Evolutionary conservation across 1,140 invertebrate species (phyloP), one percentile per base, ranked within the genome.

Genomic region (Papilio dardanus): DNA sequence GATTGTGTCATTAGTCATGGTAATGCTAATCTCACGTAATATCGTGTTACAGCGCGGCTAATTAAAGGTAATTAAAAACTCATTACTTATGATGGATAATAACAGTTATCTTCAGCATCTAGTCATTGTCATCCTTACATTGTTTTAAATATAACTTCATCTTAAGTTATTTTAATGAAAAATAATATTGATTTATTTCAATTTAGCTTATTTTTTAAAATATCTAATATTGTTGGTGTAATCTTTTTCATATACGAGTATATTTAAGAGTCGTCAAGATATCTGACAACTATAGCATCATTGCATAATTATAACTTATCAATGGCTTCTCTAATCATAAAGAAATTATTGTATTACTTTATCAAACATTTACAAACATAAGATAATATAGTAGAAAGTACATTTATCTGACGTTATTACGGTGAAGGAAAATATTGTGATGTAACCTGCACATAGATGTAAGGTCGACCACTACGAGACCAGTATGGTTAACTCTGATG

Each of bases 11-110:
- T 62, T 10, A 28, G 1, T 58, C 24, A 30, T 28, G 2, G 21
- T 5, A 62, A 30, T 14, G 54, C 24, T 62, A 28, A 28, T 62
- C 24, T 62, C 54, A 62, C 54, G 54, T 62, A 62, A 28, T 62
- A 28, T 28, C 24, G 24, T 62, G 12, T 62, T 28, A 58, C 54
- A 62, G 0, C 12, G 54, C 14, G 24, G 54, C n/a, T 62, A 28
- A 62, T 30, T 30, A 62, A 12, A 0, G 3, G 21, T 28, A 30
- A 30, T 62, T 62, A 62, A 62, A 62, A 14, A 28, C 24, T 24
- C 14, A 62, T 28, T 62, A 62, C 12, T 14, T 28, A 28, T 62
- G 54, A 62, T 28, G 21, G 12, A 62, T 62, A 62, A 28, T 62
- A 24, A 28, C 54, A 30, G 30, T 50, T 24, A 3, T 50, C 50